Percentiles rank a stretch among this genome's conserved stretches.
phyloP scores from a whole-genome alignment of 2,888 invertebrate species.

The Macrosiphum euphorbiae region DNA sequence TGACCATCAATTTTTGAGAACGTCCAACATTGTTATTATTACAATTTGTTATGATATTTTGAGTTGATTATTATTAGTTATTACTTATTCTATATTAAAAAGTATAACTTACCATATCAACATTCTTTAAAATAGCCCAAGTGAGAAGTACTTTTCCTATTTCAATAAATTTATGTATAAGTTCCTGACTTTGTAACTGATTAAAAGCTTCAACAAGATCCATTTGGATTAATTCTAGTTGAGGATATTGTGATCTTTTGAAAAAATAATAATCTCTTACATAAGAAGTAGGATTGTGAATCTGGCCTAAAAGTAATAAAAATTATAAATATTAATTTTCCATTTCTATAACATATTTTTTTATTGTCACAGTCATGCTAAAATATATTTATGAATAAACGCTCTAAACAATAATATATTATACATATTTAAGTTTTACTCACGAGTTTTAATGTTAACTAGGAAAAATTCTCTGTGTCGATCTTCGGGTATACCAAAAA shows the following conservation, averaged over 20 bases:
- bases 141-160: conserved; percentile 94
- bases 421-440: conserved; percentile 70
- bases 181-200: conserved; percentile 90
- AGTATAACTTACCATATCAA: conserved; percentile 80
- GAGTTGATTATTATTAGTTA: background rate
- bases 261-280: conserved; percentile 96
- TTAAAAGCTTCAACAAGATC: conserved; percentile 91
- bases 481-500: conserved; percentile 94
- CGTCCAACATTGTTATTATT: background rate
- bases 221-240: conserved; percentile 93
- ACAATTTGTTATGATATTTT: background rate
- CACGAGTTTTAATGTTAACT: conserved; percentile 98
- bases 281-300: conserved; percentile 94
- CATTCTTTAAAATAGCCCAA: conserved; percentile 93
- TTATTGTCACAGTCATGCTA: background rate
- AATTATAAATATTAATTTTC: conserved; percentile 66
- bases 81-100: background rate
- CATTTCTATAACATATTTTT: background rate
- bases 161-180: conserved; percentile 95
- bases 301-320: conserved; percentile 86
- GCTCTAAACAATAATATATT: background rate
- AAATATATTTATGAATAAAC: background rate
- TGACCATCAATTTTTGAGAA: background rate
- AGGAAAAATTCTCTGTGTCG: conserved; percentile 92
- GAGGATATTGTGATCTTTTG: conserved; percentile 97